Evolutionary conservation across 2,797 vertebrate genomes (phyloP), one percentile per base, ranked within the genome.

Genomic region (Micropoecilia bifurca): DNA sequence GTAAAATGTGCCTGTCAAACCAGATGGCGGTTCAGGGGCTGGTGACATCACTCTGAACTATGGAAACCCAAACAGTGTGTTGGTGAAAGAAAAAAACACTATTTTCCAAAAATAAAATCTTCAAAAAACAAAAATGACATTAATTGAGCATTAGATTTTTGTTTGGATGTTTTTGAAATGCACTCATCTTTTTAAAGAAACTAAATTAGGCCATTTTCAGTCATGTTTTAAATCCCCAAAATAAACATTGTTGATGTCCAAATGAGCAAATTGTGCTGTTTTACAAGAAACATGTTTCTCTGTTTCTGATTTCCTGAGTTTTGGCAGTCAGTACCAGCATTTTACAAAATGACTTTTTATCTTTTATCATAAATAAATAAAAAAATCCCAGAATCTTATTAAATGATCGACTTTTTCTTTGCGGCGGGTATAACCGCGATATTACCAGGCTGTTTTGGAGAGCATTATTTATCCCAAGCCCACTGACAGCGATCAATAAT

Each of bases 401-500:
- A 89, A 80, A 85, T 57, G 79, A 82, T 81, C 10, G 39, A 43
- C 79, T 72, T 43, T 84, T 78, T 55, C 25, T 41, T 45, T 20
- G 12, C 25, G 6, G 18, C 53, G 14, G 45, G 48, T 57, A 79
- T 74, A 68, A 80, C 74, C 14, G 28, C 10, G 72, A 68, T 47
- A 71, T 53, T 6, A 80, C 79, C 39, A 48, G 73, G 6, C 79
- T 71, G 82, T 91, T 91, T 85, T 79, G 66, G 59, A 75, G 85
- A 87, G 85, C 87, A 87, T 90, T 87, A 87, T 80, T 81, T 82
- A 93, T 89, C 86, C 89, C 83, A 72, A 86, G 87, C 48, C 78
- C 72, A 75, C 81, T 87, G 88, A 87, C 84, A 66, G 72, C 71
- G 74, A 93, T 94, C 89, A 83, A 94, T 94, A 90, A 84, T 86